Percentiles rank a stretch among this genome's conserved stretches.
Evolutionary conservation across 1,140 invertebrate species (phyloP).

Genomic region (Colletes latitarsis): DNA sequence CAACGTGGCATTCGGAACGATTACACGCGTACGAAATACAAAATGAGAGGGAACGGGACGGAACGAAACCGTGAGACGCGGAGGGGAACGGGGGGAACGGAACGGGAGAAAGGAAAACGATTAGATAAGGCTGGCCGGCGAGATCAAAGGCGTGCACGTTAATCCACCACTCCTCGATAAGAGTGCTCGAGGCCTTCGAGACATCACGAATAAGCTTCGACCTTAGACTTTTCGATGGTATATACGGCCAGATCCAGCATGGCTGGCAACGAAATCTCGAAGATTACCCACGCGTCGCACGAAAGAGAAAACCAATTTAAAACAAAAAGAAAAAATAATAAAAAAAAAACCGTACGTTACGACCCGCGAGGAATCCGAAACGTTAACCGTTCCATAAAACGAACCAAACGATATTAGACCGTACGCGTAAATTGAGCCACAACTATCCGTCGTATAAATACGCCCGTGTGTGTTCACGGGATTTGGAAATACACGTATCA

Average conservation of each 20-base stretch:
- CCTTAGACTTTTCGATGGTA: constrained; percentile 59
- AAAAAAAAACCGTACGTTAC: not conserved
- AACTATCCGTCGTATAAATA: not conserved
- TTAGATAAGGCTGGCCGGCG: constrained; percentile 64
- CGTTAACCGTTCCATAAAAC: not conserved
- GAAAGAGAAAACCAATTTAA: not conserved
- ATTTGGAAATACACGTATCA: constrained; percentile 11
- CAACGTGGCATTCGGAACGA: constrained; percentile 58
- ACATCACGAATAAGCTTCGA: constrained; percentile 66
- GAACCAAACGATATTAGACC: not conserved
- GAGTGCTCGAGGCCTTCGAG: constrained; percentile 61
- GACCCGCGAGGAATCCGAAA: not conserved
- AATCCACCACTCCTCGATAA: constrained; percentile 70
- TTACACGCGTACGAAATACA: constrained; percentile 51
- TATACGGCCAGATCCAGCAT: constrained; percentile 48
- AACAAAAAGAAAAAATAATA: not conserved
- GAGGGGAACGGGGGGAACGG: constrained; percentile 34
- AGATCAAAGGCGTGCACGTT: constrained; percentile 69
- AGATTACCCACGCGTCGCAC: not conserved
- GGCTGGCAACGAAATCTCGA: constrained; percentile 52
- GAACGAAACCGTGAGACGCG: constrained; percentile 19
- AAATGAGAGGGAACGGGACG: constrained; percentile 35
- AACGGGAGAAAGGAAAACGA: constrained; percentile 60
- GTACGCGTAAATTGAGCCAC: not conserved
- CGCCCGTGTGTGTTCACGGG: not conserved